Conservation (phyloP, 2,797 vertebrate species). For the Nannoperca obscura region DNA sequence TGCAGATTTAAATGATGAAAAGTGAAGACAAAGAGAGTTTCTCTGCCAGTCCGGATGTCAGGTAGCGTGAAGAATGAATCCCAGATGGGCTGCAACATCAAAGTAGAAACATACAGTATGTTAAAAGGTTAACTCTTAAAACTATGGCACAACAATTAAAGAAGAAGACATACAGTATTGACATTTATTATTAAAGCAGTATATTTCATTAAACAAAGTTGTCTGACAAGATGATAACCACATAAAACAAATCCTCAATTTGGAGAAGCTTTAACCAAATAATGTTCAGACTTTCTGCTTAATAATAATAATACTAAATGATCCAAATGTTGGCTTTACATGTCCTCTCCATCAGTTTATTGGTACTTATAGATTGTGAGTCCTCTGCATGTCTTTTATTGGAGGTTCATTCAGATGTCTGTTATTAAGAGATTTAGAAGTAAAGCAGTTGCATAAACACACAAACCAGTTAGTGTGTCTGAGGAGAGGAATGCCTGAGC, state of each 20-base stretch:
- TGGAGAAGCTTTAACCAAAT: background rate
- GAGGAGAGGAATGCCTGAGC: slow-evolving; percentile 19
- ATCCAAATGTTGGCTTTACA: background rate
- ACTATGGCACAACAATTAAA: background rate
- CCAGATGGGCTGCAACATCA: background rate
- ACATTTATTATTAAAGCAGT: background rate
- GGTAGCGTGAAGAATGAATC: background rate
- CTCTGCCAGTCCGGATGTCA: background rate
- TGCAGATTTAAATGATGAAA: background rate
- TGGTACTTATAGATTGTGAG: background rate
- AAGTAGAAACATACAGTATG: too few relatives aligned
- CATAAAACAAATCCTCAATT: background rate
- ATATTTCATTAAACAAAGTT: background rate
- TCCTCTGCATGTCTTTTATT: background rate
- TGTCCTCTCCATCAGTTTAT: background rate
- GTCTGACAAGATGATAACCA: background rate
- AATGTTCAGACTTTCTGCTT: background rate
- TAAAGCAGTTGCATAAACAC: slow-evolving; percentile 18
- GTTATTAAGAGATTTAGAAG: slow-evolving; percentile 16
- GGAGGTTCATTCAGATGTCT: background rate
- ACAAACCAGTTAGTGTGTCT: background rate
- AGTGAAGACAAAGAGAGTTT: background rate
- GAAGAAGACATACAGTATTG: too few relatives aligned
- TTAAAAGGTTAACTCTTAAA: background rate
- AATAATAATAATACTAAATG: too few relatives aligned